These are phyloP conservation scores for Paratilapia polleni DNA, from an alignment of 2,113 vertebrate genomes.

Conservation along the genomic window DNA sequence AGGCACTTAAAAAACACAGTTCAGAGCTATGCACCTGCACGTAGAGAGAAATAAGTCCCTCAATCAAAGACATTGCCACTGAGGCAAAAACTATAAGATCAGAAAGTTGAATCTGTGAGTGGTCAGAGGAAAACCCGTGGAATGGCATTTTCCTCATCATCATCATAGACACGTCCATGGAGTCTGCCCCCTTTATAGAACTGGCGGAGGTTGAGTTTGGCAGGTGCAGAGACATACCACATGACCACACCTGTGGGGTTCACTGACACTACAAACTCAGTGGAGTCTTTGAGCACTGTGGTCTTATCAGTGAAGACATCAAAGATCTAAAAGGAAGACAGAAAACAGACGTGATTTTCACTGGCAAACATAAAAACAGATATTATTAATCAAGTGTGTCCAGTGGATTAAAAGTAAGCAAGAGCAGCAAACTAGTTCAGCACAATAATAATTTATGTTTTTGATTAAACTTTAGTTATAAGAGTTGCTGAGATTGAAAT, in stretches of 20 bases:
- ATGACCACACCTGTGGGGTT: slow-evolving; percentile 94
- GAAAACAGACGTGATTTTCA: neutral
- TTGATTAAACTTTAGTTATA: too few species aligned
- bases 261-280: slow-evolving; percentile 84
- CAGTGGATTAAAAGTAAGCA: too few species aligned
- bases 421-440: neutral
- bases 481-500: neutral
- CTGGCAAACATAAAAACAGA: neutral
- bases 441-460: neutral
- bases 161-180: neutral
- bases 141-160: slow-evolving; percentile 18
- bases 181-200: neutral
- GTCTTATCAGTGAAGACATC: slow-evolving; percentile 79
- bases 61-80: neutral
- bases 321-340: slow-evolving; percentile 68
- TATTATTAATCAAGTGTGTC: neutral
- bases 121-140: slow-evolving; percentile 52
- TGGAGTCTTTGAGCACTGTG: slow-evolving; percentile 70
- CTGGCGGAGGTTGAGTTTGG: neutral
- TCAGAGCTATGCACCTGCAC: neutral
- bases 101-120: rapidly evolving
- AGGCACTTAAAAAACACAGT: neutral
- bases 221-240: slow-evolving; percentile 87
- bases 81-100: rapidly evolving
- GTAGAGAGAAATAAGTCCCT: neutral